Percentiles rank a stretch among this genome's conserved stretches.
phyloP scores from a whole-genome alignment of 2,797 vertebrate species.

The Manis pentadactyla region DNA sequence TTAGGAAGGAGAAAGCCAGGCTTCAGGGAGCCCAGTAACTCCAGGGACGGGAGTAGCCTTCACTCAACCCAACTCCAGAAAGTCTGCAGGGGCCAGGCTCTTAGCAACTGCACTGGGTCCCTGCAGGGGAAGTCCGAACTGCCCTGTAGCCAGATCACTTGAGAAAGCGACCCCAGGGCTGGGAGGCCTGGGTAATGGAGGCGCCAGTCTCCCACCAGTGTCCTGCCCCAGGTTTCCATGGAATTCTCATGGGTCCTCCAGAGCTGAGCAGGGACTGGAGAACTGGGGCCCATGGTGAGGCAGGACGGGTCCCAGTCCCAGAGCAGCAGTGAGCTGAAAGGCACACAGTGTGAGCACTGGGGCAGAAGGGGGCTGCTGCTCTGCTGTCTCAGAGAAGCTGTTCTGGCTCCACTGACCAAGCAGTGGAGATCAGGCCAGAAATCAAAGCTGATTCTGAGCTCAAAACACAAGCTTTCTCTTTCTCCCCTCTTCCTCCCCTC shows the following conservation, averaged over 20 bases:
- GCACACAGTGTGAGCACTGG: too few relatives aligned
- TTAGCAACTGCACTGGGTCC: background rate
- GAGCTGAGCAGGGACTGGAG: background rate
- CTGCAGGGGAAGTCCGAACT: background rate
- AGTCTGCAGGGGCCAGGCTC: background rate
- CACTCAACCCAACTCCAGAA: background rate
- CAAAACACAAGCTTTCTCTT: slow-evolving; percentile 49
- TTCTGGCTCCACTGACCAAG: background rate
- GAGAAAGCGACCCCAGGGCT: background rate
- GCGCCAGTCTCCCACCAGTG: background rate
- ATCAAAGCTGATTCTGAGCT: slow-evolving; percentile 23
- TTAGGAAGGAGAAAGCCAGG: background rate
- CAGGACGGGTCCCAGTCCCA: background rate
- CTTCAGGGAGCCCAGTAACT: background rate
- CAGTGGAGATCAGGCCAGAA: slow-evolving; percentile 35
- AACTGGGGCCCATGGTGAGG: background rate
- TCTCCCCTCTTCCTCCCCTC: background rate
- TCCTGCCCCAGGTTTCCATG: background rate
- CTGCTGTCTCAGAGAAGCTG: background rate
- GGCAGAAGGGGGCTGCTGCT: background rate
- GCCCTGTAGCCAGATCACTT: slow-evolving; percentile 5
- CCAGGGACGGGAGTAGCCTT: background rate
- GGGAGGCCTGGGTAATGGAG: background rate
- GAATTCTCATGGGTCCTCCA: background rate
- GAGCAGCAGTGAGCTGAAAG: background rate